Base-by-base conservation (phyloP, 1,140 invertebrate genomes). In the Ruditapes philippinarum region DNA sequence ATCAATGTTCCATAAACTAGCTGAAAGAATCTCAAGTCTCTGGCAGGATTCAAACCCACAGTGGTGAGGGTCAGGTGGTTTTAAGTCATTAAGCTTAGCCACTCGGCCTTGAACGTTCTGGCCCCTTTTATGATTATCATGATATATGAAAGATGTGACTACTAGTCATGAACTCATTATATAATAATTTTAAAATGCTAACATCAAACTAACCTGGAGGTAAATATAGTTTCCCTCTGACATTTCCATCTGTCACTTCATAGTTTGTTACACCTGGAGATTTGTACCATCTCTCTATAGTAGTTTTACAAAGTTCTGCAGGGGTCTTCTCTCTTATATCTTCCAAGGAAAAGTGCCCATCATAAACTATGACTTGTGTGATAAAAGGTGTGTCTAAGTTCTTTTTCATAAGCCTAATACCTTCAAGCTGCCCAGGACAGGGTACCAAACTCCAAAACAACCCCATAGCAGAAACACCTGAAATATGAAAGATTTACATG, bases 381-480 rank as follows among this genome's bases (percentile, higher is more conserved):
- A 28, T 28, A 70, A 73, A 88, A 12, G 87, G 87, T 51, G 78
- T 82, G 12, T 54, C 65, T 22, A 74, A 9, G 62, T 88, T 60
- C 25, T 82, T 88, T 38, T 88, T 88, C 65, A 88, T 88, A 14
- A 88, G 5, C 22, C 65, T 33, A 12, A 88, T 81, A 38, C 87
- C 86, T 31, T 88, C 38, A 25, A 14, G 33, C 40, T 88, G 87
- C 12, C 87, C 78, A 31, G 78, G 87, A 36, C 40, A 57, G 4
- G 87, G 62, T 2, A 45, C 62, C 79, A 88, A 73, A 70, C 87
- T 88, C 87, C 78, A 88, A 51, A 88, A 88, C 31, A 88, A 33
- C 22, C 87, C 87, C 87, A 88, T 88, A 31, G 78, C n/a, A 14
- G 87, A 88, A 9, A 88, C 78, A 80, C 78, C 87, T 88, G 49